These are phyloP conservation scores for Tenthredo notha DNA, from an alignment of 2,888 invertebrate species.

Conservation along the genomic window DNA sequence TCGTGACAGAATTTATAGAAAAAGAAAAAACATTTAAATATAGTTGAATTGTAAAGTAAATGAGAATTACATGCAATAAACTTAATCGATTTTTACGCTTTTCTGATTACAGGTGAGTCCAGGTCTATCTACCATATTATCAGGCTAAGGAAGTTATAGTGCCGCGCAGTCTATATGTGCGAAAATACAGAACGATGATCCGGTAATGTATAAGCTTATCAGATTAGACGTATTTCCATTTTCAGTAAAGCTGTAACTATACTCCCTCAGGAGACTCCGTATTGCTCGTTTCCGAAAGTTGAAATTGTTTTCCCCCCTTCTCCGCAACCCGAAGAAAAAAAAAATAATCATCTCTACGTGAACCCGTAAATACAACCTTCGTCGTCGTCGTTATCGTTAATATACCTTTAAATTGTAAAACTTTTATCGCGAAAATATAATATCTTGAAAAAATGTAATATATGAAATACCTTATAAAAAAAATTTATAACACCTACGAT, in stretches of 20 bases:
- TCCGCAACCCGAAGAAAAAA: background rate
- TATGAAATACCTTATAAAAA: too few relatives aligned
- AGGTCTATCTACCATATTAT: background rate
- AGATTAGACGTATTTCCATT: constrained; percentile 21
- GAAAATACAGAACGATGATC: background rate
- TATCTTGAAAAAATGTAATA: too few relatives aligned
- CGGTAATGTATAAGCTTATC: background rate
- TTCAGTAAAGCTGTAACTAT: background rate
- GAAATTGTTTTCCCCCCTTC: constrained; percentile 6
- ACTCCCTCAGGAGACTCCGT: background rate
- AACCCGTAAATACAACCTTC: constrained; percentile 4
- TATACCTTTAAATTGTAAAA: too few relatives aligned
- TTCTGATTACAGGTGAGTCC: constrained; percentile 51
- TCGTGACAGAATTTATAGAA: background rate
- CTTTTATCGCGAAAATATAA: too few relatives aligned
- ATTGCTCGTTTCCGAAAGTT: constrained; percentile 21
- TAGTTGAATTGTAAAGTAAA: background rate
- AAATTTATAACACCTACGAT: too few relatives aligned
- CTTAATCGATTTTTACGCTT: background rate
- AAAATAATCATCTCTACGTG: background rate
- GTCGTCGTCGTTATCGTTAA: background rate
- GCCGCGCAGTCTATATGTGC: background rate
- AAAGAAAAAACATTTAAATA: background rate
- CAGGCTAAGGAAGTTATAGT: too few relatives aligned
- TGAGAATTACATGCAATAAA: background rate